Conservation (phyloP, 2,888 invertebrate species). For the Orthosia gothica region DNA sequence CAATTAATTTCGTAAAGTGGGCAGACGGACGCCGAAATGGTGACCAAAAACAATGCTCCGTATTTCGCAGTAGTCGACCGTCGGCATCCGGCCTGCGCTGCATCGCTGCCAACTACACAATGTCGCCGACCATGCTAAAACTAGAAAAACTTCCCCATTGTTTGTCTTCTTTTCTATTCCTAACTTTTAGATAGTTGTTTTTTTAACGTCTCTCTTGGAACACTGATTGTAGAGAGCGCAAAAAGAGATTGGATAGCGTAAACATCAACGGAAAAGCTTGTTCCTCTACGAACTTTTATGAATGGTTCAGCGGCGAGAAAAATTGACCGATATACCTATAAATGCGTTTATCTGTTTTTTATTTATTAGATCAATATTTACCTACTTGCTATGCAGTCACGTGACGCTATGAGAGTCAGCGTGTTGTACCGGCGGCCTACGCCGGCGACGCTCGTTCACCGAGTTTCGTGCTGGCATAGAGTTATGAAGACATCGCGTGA, state of each 20-base stretch:
- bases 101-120: conserved; percentile 83
- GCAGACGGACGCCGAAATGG: conserved; percentile 80
- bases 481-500: conserved; percentile 84
- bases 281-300: conserved; percentile 15
- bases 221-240: conserved; percentile 71
- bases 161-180: conserved; percentile 83
- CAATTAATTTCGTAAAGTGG: conserved; percentile 89
- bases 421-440: conserved; percentile 48
- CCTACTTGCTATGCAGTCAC: conserved; percentile 68
- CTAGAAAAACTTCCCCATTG: conserved; percentile 85
- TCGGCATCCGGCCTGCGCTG: conserved; percentile 79
- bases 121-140: conserved; percentile 82
- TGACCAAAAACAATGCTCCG: conserved; percentile 84
- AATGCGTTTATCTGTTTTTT: conserved; percentile 46
- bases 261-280: conserved; percentile 32
- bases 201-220: conserved; percentile 75
- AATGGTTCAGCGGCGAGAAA: conserved; percentile 7
- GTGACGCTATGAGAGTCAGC: conserved; percentile 66
- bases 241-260: conserved; percentile 59
- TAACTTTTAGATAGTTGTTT: conserved; percentile 81
- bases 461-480: conserved; percentile 76
- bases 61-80: conserved; percentile 79
- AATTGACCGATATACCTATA: conserved; percentile 27
- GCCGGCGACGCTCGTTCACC: conserved; percentile 54
- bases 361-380: conserved; percentile 68